A percentile compares a stretch with the other conserved stretches of the same genome.
Conservation (phyloP, 2,113 vertebrate species). For the Bettongia penicillata region DNA sequence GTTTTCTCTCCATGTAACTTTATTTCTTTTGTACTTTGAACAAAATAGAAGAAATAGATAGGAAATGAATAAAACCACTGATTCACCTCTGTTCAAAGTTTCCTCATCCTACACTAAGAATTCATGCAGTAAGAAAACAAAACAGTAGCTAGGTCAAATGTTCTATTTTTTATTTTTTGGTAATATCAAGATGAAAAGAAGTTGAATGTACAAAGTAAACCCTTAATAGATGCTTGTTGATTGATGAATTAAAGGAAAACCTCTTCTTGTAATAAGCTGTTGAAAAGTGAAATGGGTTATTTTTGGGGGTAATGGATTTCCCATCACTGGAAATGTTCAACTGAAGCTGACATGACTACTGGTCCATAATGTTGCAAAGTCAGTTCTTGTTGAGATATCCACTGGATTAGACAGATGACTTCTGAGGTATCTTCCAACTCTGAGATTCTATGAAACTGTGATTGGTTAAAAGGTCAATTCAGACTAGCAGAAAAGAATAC, state of each 20-base stretch:
- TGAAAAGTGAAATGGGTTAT: neutral
- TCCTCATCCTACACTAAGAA: neutral
- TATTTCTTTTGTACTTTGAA: neutral
- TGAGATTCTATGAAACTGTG: neutral
- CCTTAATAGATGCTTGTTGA: neutral
- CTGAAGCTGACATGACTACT: neutral
- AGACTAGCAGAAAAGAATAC: neutral
- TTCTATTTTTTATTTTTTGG: neutral
- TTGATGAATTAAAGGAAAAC: neutral
- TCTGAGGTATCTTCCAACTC: neutral
- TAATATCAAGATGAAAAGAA: neutral
- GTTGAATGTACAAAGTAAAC: neutral
- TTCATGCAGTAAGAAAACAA: neutral
- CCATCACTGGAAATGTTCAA: neutral
- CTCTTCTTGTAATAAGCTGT: neutral
- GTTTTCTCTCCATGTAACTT: neutral
- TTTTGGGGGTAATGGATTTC: neutral
- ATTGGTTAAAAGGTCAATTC: neutral
- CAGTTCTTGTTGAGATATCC: neutral
- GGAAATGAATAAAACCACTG: neutral
- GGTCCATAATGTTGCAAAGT: neutral
- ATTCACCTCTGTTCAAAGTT: neutral
- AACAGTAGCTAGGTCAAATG: neutral
- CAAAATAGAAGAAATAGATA: neutral
- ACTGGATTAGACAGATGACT: neutral